Conservation (phyloP, 1,140 invertebrate genomes). For the Campodea augens region DNA sequence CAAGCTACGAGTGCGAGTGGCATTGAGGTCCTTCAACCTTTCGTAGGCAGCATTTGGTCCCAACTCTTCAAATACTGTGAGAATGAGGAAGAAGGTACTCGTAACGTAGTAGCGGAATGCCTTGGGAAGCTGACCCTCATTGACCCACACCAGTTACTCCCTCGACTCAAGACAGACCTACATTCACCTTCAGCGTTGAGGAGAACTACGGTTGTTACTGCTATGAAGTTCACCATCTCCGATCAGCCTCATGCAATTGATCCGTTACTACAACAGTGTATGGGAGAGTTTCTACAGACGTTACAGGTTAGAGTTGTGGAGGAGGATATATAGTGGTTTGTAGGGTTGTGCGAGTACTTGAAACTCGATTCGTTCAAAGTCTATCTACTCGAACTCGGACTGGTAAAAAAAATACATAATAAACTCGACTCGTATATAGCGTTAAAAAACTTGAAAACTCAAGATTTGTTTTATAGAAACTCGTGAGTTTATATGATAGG, state of each 20-base stretch:
- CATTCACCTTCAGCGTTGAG: conserved; percentile 63
- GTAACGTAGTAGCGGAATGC: conserved; percentile 97
- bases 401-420: no score
- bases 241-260: conserved; percentile 92
- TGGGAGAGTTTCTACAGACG: conserved; percentile 72
- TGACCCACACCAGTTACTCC: conserved; percentile 63
- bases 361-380: no score
- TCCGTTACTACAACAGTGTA: conserved; percentile 61
- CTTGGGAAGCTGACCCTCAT: conserved; percentile 92
- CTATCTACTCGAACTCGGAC: no score
- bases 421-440: no score
- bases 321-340: no score
- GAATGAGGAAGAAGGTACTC: conserved; percentile 87
- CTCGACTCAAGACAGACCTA: conserved; percentile 55
- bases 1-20: conserved; percentile 56
- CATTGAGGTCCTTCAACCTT: conserved; percentile 58
- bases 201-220: conserved; percentile 91
- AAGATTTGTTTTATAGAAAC: no score
- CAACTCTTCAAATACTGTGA: conserved; percentile 84
- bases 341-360: no score
- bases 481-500: no score
- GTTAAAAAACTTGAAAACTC: no score
- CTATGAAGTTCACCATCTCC: conserved; percentile 94
- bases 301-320: no score
- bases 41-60: conserved; percentile 73